Percentiles rank a stretch among this genome's conserved stretches.
phyloP scores from a whole-genome alignment of 2,113 vertebrate species.

The Acrocephalus arundinaceus region DNA sequence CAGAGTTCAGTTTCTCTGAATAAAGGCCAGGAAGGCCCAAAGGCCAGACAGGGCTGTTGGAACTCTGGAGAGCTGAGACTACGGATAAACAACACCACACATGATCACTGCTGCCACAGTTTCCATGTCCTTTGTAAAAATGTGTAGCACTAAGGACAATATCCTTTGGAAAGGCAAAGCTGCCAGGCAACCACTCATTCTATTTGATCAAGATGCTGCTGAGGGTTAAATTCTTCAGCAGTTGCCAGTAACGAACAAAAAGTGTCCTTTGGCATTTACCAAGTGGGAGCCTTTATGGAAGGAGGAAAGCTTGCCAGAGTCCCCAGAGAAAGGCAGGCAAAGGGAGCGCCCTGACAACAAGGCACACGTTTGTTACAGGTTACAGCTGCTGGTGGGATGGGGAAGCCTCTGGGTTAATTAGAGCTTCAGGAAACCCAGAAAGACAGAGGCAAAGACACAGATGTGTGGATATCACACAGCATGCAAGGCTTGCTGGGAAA shows the following conservation, averaged over 20 bases:
- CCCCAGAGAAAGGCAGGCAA: conserved; percentile 37
- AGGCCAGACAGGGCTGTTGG: neutral
- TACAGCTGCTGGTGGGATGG: conserved; percentile 2
- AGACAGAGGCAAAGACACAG: neutral
- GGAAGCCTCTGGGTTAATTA: conserved; percentile 2
- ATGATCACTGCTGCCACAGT: neutral
- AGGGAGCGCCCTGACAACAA: conserved; percentile 34
- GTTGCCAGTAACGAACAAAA: conserved; percentile 25
- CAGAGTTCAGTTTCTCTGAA: neutral
- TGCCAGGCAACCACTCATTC: neutral
- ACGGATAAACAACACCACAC: neutral
- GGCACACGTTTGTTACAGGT: conserved; percentile 22
- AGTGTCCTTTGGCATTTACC: conserved; percentile 72
- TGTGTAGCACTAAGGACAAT: neutral
- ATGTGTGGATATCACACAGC: neutral
- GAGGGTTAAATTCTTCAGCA: conserved; percentile 41
- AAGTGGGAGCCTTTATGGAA: conserved; percentile 54
- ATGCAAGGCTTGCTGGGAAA: neutral
- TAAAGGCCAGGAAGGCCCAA: neutral
- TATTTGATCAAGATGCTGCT: neutral
- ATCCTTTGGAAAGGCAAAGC: neutral
- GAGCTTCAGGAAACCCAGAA: neutral
- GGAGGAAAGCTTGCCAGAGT: conserved; percentile 60
- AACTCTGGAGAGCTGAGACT: neutral
- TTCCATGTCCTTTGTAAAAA: neutral